phyloP scores from a whole-genome alignment of 1,140 invertebrate species.

The Littorina saxatilis region DNA sequence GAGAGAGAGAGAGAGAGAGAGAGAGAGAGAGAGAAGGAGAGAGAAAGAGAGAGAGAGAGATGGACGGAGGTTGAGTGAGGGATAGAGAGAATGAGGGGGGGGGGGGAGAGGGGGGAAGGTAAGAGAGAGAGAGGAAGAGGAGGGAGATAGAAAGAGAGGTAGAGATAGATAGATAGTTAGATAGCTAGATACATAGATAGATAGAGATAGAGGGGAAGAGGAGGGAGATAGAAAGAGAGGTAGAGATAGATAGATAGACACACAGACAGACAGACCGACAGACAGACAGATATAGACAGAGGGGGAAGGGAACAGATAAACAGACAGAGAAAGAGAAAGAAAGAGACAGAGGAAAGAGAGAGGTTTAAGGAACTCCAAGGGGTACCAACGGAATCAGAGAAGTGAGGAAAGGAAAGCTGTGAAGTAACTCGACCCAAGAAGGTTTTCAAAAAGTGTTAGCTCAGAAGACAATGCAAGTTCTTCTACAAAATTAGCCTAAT shows the following conservation, averaged over 20 bases:
- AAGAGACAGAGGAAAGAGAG: too few relatives aligned
- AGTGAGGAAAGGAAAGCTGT: too few relatives aligned
- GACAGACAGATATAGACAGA: not conserved
- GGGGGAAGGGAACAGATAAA: not conserved
- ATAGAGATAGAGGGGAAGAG: constrained; percentile 16
- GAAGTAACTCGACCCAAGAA: too few relatives aligned
- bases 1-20: constrained; percentile 25
- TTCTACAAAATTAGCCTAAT: too few relatives aligned
- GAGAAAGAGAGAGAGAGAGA: too few relatives aligned
- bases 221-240: constrained; percentile 1
- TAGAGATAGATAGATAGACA: not conserved
- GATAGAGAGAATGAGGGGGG: not conserved
- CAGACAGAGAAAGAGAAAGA: not conserved
- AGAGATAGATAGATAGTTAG: constrained; percentile 8
- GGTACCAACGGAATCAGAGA: too few relatives aligned
- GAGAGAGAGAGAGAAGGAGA: not conserved
- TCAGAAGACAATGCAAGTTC: too few relatives aligned
- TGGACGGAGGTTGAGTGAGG: not conserved
- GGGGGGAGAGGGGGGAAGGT: not conserved
- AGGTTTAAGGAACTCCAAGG: too few relatives aligned
- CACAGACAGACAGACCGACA: not conserved
- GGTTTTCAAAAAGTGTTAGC: too few relatives aligned
- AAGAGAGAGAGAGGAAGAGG: constrained; percentile 17
- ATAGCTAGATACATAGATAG: constrained; percentile 21
- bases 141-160: constrained; percentile 18